Evolutionary conservation across 2,888 invertebrate genomes (phyloP).

Genomic region (Tetrapedia diversipes): DNA sequence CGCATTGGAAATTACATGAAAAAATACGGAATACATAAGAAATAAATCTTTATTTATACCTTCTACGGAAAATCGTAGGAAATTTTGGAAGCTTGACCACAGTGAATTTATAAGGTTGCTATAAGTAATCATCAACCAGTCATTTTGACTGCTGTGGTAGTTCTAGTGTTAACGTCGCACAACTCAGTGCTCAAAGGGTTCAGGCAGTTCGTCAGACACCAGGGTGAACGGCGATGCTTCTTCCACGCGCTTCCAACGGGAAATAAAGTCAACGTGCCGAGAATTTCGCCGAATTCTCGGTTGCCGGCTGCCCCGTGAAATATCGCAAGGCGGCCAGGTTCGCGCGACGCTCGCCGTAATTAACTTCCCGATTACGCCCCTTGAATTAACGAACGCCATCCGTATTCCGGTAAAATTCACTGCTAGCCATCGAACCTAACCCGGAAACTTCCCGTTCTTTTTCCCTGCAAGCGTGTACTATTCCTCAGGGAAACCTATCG

Average conservation of each 20-base stretch:
- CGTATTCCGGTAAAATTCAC: conserved; percentile 18
- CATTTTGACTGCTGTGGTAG: no score
- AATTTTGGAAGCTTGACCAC: no score
- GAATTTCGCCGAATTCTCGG: conserved; percentile 1
- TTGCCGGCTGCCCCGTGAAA: conserved; percentile 27
- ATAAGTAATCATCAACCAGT: no score
- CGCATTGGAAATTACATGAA: no score
- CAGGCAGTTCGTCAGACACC: neutral
- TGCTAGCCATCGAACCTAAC: neutral
- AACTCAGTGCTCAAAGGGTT: no score
- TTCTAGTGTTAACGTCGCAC: no score
- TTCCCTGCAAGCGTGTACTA: no score
- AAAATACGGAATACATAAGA: no score
- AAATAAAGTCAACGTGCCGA: conserved; percentile 40
- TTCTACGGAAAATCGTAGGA: no score
- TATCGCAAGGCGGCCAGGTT: conserved; percentile 17
- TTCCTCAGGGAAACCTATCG: neutral
- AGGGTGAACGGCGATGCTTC: neutral
- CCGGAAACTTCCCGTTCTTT: conserved; percentile 7
- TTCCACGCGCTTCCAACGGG: neutral
- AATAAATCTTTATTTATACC: no score
- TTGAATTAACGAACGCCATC: conserved; percentile 37
- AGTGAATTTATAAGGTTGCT: no score
- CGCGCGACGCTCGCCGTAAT: conserved; percentile 30
- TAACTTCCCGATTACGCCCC: conserved; percentile 47